Conservation (phyloP, 2,888 invertebrate genomes). For the Dendrolimus pini region DNA sequence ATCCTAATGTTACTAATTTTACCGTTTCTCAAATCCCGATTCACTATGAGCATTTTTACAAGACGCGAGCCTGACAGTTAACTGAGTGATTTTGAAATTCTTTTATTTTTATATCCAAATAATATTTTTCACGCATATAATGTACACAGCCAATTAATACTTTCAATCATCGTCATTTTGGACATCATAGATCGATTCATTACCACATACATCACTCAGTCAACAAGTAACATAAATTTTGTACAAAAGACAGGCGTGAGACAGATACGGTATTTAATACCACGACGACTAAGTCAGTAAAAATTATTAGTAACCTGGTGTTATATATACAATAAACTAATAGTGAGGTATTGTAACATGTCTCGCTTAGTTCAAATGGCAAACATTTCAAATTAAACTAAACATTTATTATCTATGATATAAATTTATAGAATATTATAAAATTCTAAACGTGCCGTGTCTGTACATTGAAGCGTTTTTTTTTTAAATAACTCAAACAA, state of each 20-base stretch:
- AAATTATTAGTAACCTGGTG: constrained; percentile 4
- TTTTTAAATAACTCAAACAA: no score
- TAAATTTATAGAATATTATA: constrained; percentile 1
- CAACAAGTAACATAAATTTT: constrained; percentile 26
- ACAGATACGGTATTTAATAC: constrained; percentile 44
- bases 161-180: neutral
- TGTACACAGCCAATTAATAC: neutral
- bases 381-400: constrained; percentile 2
- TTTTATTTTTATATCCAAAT: neutral
- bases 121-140: neutral
- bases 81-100: no score
- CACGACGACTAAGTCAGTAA: constrained; percentile 32
- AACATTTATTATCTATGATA: constrained; percentile 10
- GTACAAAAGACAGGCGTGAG: constrained; percentile 59
- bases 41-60: no score
- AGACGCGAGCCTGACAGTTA: no score
- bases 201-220: neutral
- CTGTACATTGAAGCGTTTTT: no score
- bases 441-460: no score
- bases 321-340: constrained; percentile 23
- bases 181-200: no score
- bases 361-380: neutral
- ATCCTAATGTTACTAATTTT: no score
- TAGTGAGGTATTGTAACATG: constrained; percentile 27
- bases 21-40: no score